Percentiles rank a stretch among this genome's conserved stretches.
These are phyloP conservation scores for Myrmecobius fasciatus DNA, from an alignment of 2,113 vertebrate genomes.

Conservation along the genomic window DNA sequence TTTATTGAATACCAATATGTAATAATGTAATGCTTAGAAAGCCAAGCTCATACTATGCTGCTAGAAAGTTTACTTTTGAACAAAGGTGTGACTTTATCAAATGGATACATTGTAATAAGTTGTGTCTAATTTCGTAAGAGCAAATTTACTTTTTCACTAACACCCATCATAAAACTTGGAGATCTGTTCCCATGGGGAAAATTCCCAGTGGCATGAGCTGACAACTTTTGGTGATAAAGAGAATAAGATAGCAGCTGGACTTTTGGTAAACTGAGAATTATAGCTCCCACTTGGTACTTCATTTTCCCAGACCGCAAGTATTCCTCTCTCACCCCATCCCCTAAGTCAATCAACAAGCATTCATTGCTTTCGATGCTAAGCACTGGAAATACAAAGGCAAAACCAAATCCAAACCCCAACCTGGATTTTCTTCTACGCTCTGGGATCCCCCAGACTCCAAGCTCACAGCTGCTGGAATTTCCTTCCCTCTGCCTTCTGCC, in stretches of 20 bases:
- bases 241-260: not conserved
- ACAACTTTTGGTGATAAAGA: not conserved
- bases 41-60: not conserved
- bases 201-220: not conserved
- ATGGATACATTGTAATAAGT: not conserved
- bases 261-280: not conserved
- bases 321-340: not conserved
- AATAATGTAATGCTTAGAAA: not conserved
- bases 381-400: not conserved
- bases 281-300: not conserved
- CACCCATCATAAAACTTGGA: not conserved
- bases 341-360: not conserved
- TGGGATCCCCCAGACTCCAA: constrained; percentile 41
- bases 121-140: not conserved
- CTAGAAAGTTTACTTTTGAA: not conserved
- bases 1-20: not conserved
- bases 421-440: not conserved
- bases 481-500: constrained; percentile 31
- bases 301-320: not conserved
- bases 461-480: constrained; percentile 40
- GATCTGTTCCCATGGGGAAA: not conserved
- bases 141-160: not conserved
- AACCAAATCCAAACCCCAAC: not conserved
- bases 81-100: not conserved
- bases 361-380: not conserved